Percentiles rank a stretch among this genome's conserved stretches.
Evolutionary conservation across 2,113 vertebrate species (phyloP).

Genomic region (Anhinga anhinga): DNA sequence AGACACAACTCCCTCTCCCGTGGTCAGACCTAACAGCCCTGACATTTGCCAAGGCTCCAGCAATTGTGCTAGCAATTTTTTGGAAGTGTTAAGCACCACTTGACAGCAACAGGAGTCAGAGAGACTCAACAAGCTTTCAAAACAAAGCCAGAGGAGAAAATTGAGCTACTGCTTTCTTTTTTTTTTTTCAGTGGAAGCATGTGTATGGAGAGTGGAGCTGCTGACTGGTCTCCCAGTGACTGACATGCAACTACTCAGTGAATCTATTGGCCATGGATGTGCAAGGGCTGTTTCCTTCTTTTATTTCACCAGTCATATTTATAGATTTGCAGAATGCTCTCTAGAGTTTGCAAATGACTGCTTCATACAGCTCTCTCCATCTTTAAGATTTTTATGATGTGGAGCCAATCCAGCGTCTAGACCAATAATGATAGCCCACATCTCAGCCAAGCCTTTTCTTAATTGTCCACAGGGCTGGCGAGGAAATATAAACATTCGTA

Average conservation of each 20-base stretch:
- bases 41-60: not conserved
- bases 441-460: slow-evolving; percentile 65
- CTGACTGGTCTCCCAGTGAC: not conserved
- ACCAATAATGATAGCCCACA: slow-evolving; percentile 68
- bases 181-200: not conserved
- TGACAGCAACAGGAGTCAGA: slow-evolving; percentile 4
- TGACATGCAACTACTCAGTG: not conserved
- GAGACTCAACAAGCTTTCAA: not conserved
- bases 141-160: slow-evolving; percentile 1
- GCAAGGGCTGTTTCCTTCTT: not conserved
- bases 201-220: not conserved
- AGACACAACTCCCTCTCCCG: not conserved
- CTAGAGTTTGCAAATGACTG: not conserved
- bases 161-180: not conserved
- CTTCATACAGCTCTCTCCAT: not conserved
- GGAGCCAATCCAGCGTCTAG: slow-evolving; percentile 53
- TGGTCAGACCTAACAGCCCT: not conserved
- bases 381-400: slow-evolving; percentile 49
- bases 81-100: not conserved
- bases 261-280: not conserved
- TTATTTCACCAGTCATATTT: not conserved
- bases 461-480: slow-evolving; percentile 68
- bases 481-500: slow-evolving; percentile 41
- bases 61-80: not conserved
- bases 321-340: not conserved